phyloP scores from a whole-genome alignment of 2,113 vertebrate genomes.

The Proteles cristata region DNA sequence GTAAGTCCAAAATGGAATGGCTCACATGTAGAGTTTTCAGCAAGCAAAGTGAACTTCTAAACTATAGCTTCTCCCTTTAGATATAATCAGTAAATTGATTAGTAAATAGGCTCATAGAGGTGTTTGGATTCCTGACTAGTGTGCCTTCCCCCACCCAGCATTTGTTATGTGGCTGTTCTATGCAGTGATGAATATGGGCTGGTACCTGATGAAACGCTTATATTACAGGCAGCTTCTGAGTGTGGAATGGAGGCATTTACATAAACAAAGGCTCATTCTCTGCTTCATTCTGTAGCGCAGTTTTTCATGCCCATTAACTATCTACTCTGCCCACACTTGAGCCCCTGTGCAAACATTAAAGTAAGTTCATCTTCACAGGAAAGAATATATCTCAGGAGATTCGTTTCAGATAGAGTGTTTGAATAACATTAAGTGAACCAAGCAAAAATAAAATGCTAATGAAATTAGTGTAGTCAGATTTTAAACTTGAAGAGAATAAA shows the following conservation, averaged over 20 bases:
- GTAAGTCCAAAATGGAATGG: not conserved
- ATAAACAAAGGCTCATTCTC: not conserved
- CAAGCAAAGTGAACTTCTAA: not conserved
- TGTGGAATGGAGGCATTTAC: not conserved
- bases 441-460: constrained; percentile 69
- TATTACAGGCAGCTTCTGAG: not conserved
- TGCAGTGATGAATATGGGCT: not conserved
- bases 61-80: not conserved
- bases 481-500: constrained; percentile 57
- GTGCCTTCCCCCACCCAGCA: rapidly evolving
- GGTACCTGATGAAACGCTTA: not conserved
- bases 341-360: constrained; percentile 9
- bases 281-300: not conserved
- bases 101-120: not conserved
- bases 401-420: constrained; percentile 50
- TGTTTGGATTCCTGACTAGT: not conserved
- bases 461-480: constrained; percentile 62
- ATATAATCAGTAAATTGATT: not conserved
- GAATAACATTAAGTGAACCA: constrained; percentile 67
- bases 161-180: not conserved
- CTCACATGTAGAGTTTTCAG: not conserved
- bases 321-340: not conserved
- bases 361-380: constrained; percentile 22
- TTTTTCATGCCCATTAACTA: not conserved
- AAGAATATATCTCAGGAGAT: constrained; percentile 47